phyloP scores from a whole-genome alignment of 2,888 invertebrate species.

The Ophonus ardosiacus region DNA sequence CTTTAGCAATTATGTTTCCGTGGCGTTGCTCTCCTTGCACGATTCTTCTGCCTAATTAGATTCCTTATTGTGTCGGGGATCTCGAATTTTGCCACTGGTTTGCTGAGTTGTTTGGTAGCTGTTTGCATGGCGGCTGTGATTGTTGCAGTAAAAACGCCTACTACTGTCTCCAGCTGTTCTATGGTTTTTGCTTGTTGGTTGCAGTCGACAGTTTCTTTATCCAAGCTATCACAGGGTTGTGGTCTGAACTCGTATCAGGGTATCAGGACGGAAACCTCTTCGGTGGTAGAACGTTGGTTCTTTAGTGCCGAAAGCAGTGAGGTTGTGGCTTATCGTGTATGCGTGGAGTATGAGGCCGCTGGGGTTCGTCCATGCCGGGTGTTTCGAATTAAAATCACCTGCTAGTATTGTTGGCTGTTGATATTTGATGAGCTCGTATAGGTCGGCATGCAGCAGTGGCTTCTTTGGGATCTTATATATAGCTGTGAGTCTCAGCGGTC shows the following conservation, averaged over 20 bases:
- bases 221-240: background rate
- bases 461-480: constrained; percentile 5
- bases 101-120: background rate
- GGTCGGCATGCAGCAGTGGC: background rate
- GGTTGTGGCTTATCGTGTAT: background rate
- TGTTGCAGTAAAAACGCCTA: background rate
- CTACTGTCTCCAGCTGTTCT: background rate
- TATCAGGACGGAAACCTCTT: background rate
- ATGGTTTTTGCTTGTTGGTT: background rate
- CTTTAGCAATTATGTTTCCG: background rate
- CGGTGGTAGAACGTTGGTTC: background rate
- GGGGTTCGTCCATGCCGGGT: background rate
- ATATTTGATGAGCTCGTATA: background rate
- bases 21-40: background rate
- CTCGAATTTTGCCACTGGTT: background rate
- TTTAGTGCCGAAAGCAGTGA: background rate
- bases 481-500: background rate
- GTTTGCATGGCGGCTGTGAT: background rate
- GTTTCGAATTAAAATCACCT: constrained; percentile 8
- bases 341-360: background rate
- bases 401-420: background rate
- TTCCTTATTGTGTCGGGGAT: background rate
- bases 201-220: background rate
- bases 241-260: background rate
- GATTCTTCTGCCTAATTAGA: background rate